These are phyloP conservation scores for Sparus aurata DNA, from an alignment of 2,797 vertebrate species.

Conservation along the genomic window DNA sequence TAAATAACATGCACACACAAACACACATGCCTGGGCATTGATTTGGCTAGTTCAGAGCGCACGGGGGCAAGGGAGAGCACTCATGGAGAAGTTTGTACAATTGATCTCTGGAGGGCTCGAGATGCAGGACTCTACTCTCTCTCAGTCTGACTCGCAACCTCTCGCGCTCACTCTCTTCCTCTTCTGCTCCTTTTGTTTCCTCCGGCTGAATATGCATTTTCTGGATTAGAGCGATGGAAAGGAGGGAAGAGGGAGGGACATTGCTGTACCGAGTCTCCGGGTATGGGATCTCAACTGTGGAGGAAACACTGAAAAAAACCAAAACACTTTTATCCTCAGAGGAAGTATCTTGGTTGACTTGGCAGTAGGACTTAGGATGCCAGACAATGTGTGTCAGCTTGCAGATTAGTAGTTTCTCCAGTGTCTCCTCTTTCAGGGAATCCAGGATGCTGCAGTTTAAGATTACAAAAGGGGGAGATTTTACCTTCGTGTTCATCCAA, in stretches of 20 bases:
- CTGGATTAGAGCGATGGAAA: conserved; percentile 63
- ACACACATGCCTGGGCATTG: conserved; percentile 68
- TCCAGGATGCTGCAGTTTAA: conserved; percentile 48
- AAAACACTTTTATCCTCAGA: conserved; percentile 66
- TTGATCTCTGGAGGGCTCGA: conserved; percentile 83
- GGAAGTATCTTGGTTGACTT: conserved; percentile 65
- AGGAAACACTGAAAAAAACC: conserved; percentile 14
- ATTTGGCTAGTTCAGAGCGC: conserved; percentile 75
- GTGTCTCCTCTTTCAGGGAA: conserved; percentile 39
- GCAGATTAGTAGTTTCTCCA: conserved; percentile 61
- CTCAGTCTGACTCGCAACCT: conserved; percentile 34
- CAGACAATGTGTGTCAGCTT: conserved; percentile 66
- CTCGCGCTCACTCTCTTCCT: conserved; percentile 24
- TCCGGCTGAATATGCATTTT: conserved; percentile 77
- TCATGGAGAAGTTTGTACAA: conserved; percentile 85
- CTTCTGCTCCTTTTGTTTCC: conserved; percentile 52
- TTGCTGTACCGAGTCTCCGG: conserved; percentile 42
- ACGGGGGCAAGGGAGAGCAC: conserved; percentile 72
- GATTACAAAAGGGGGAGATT: conserved; percentile 23
- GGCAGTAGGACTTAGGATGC: conserved; percentile 63
- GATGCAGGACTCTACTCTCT: conserved; percentile 65
- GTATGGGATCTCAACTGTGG: conserved; percentile 62
- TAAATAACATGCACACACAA: conserved; percentile 52
- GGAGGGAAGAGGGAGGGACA: conserved; percentile 42
- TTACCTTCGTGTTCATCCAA: conserved; percentile 28